Conservation (phyloP, 2,888 invertebrate species). For the Tetragonula carbonaria region DNA sequence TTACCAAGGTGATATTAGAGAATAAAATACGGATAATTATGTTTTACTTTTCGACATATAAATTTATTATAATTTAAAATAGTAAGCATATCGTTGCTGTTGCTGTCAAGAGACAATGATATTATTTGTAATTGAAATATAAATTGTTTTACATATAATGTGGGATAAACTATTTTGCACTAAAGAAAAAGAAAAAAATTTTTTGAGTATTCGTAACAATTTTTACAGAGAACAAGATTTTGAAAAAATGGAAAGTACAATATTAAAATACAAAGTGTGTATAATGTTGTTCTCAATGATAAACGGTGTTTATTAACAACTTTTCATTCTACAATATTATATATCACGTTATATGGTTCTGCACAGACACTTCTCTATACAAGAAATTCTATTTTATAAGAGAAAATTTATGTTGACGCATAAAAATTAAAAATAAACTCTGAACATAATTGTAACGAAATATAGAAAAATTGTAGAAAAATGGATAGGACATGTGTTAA, state of each 20-base stretch:
- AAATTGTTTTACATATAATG: conserved; percentile 2
- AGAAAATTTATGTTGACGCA: background rate
- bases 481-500: conserved; percentile 31
- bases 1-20: conserved; percentile 74
- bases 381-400: conserved; percentile 21
- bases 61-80: conserved; percentile 53
- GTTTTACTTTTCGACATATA: conserved; percentile 55
- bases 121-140: conserved; percentile 19
- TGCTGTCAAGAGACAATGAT: conserved; percentile 3
- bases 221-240: conserved; percentile 12
- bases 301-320: conserved; percentile 7
- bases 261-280: background rate
- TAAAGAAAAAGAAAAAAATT: background rate
- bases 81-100: background rate
- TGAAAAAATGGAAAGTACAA: conserved; percentile 11
- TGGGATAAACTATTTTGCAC: conserved; percentile 8
- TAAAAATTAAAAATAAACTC: conserved; percentile 16
- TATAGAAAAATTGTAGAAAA: conserved; percentile 18
- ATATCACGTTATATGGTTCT: conserved; percentile 39
- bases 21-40: conserved; percentile 52
- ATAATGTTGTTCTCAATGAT: background rate
- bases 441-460: conserved; percentile 2
- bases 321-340: conserved; percentile 25
- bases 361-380: conserved; percentile 57
- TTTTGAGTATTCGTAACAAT: conserved; percentile 1